Conservation (phyloP, 2,888 invertebrate species). For the Drosophila mayaguana region DNA sequence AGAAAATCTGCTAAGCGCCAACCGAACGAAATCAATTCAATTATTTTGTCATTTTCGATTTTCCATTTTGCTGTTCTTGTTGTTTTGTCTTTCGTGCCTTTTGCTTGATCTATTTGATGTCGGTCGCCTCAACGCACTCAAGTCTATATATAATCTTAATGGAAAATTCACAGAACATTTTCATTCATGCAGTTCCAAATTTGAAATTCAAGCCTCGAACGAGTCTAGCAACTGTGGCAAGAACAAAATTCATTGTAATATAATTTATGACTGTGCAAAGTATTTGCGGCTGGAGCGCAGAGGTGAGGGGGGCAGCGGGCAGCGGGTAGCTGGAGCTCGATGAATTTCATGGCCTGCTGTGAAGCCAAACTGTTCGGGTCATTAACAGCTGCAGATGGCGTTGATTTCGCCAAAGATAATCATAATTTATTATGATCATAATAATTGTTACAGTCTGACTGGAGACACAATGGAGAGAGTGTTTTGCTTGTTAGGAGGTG, state of each 20-base stretch:
- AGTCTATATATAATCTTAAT: constrained; percentile 34
- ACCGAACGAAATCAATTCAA: constrained; percentile 68
- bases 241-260: constrained; percentile 51
- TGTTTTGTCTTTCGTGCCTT: not conserved
- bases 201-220: not conserved
- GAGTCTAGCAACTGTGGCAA: not conserved
- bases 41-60: constrained; percentile 50
- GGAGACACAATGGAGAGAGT: not conserved
- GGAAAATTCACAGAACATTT: constrained; percentile 27
- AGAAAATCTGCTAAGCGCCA: constrained; percentile 56
- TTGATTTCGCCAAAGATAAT: constrained; percentile 29
- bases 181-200: not conserved
- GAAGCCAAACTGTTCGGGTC: constrained; percentile 38
- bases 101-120: constrained; percentile 21
- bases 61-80: not conserved
- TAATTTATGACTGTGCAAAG: constrained; percentile 56
- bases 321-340: constrained; percentile 18
- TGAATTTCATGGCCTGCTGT: constrained; percentile 33
- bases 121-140: constrained; percentile 18
- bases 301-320: not conserved
- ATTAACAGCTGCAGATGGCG: constrained; percentile 54
- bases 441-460: constrained; percentile 5
- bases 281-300: constrained; percentile 16
- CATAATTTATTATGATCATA: constrained; percentile 23
- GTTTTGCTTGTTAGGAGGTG: not conserved